Percentiles rank a stretch among this genome's conserved stretches.
Conservation (phyloP, 2,113 vertebrate genomes). For the Gnathonemus longibarbis region DNA sequence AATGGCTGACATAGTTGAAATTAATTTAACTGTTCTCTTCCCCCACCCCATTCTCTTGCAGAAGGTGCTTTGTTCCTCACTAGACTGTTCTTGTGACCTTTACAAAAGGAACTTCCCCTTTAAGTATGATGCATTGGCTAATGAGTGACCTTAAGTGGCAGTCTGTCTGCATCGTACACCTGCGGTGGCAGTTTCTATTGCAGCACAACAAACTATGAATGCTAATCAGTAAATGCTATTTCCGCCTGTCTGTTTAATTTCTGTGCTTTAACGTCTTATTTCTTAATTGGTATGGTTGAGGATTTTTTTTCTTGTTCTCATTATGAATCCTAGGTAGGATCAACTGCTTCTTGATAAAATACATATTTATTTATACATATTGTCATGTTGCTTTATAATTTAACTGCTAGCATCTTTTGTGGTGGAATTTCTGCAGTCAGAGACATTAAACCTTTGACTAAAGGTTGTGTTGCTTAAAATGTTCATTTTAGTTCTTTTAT, state of each 20-base stretch:
- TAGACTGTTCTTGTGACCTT: background rate
- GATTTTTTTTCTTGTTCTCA: background rate
- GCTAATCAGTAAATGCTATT: slow-evolving; percentile 1
- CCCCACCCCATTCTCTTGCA: background rate
- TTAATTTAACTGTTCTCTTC: slow-evolving; percentile 4
- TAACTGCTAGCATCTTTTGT: background rate
- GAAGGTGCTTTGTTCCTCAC: slow-evolving; percentile 3
- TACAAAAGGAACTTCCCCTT: slow-evolving; percentile 28
- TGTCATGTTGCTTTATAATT: slow-evolving; percentile 3
- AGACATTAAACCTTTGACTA: background rate
- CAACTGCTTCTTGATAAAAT: background rate
- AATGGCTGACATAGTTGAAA: background rate
- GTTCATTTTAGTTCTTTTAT: background rate
- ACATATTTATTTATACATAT: slow-evolving; percentile 1
- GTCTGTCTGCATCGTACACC: slow-evolving; percentile 6
- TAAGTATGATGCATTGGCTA: slow-evolving; percentile 30
- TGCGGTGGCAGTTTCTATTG: slow-evolving; percentile 36
- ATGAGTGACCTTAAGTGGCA: slow-evolving; percentile 19
- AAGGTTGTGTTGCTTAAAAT: background rate
- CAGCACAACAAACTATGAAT: slow-evolving; percentile 14
- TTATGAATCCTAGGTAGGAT: background rate
- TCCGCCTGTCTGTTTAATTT: slow-evolving; percentile 25
- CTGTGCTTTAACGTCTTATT: background rate
- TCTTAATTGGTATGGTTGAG: background rate
- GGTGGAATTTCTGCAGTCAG: background rate